These are phyloP conservation scores for Characodon lateralis DNA, from an alignment of 2,797 vertebrate genomes.

Conservation along the genomic window DNA sequence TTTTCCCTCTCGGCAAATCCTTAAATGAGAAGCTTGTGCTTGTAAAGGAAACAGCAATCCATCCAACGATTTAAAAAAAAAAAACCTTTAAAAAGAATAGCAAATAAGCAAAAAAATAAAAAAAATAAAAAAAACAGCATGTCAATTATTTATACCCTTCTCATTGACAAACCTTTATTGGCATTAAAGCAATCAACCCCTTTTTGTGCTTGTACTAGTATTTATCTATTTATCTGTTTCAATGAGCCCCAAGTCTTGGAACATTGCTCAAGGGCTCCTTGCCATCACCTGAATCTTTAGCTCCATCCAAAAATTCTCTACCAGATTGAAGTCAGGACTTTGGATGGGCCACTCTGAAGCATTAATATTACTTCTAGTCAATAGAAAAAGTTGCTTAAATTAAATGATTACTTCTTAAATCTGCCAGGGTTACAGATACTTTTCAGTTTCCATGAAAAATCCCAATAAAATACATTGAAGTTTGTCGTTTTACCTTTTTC, in stretches of 20 bases:
- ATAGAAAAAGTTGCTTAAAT: too few species aligned
- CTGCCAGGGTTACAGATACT: background rate
- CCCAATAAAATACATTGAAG: background rate
- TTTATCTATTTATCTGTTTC: background rate
- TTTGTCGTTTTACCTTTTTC: slow-evolving; percentile 77
- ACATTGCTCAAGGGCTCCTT: background rate
- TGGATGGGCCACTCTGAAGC: too few species aligned
- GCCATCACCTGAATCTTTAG: background rate
- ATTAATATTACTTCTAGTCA: too few species aligned
- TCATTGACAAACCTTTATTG: background rate
- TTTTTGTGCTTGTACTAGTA: background rate
- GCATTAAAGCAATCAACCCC: background rate
- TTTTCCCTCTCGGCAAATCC: background rate
- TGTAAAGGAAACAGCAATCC: background rate
- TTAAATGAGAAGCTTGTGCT: background rate
- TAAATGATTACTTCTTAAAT: background rate
- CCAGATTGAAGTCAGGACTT: too few species aligned
- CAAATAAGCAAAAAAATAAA: background rate
- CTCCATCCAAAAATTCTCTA: background rate
- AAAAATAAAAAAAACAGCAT: background rate
- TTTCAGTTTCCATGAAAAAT: background rate
- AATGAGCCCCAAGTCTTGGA: background rate
- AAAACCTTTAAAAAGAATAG: background rate
- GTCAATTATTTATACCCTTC: background rate
- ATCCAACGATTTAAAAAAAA: background rate